phyloP scores from a whole-genome alignment of 1,140 invertebrate species.

The Andrena cerasifolii region DNA sequence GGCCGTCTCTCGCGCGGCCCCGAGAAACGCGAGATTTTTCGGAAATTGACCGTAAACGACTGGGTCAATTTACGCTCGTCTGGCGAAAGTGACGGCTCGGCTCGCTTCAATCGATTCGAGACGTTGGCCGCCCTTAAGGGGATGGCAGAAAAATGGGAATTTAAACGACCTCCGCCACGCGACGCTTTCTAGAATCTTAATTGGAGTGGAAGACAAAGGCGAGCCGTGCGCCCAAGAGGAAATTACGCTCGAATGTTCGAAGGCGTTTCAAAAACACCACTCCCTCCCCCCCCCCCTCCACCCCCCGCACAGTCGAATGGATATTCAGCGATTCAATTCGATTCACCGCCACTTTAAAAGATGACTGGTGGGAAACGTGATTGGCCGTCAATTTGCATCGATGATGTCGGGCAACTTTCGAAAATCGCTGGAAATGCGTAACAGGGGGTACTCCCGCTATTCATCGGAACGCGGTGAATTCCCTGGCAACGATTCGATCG shows the following conservation, averaged over 20 bases:
- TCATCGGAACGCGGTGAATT: conserved; percentile 44
- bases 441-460: conserved; percentile 29
- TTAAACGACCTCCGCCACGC: conserved; percentile 53
- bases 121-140: conserved; percentile 3
- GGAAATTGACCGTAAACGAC: conserved; percentile 53
- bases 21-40: conserved; percentile 47
- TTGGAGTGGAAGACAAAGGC: conserved; percentile 43
- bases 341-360: conserved; percentile 13
- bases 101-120: conserved; percentile 27
- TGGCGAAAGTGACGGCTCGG: conserved; percentile 29
- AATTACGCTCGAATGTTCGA: conserved; percentile 9
- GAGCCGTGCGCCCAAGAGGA: neutral
- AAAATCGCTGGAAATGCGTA: conserved; percentile 58
- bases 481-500: conserved; percentile 54
- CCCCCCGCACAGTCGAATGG: no score
- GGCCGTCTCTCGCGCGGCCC: neutral
- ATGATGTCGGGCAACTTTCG: conserved; percentile 26
- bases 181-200: conserved; percentile 48
- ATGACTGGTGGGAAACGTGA: neutral
- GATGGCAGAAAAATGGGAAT: conserved; percentile 39
- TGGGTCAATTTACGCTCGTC: conserved; percentile 45
- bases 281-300: no score
- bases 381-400: conserved; percentile 29
- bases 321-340: no score
- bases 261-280: neutral